phyloP scores from a whole-genome alignment of 1,140 invertebrate species.

The Heliothis subflexa region DNA sequence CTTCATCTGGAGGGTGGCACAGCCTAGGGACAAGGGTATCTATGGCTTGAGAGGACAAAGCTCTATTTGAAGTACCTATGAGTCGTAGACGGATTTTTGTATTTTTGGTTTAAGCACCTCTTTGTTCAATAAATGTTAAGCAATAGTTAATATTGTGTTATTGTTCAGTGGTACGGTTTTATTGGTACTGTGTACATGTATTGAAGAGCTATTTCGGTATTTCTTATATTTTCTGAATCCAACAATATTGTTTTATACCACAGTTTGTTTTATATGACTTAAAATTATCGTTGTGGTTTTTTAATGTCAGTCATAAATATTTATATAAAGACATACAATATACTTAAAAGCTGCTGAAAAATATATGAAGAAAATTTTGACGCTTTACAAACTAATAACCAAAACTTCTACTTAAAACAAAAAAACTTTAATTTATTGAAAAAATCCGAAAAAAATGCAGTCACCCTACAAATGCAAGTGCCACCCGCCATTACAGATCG shows the following conservation, averaged over 20 bases:
- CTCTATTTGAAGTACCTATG: slow-evolving; percentile 57
- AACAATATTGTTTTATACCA: too few species aligned
- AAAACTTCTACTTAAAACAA: background rate
- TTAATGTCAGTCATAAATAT: too few species aligned
- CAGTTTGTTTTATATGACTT: too few species aligned
- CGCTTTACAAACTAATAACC: too few species aligned
- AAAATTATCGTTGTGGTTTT: too few species aligned
- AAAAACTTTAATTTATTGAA: background rate
- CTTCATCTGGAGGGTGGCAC: slow-evolving; percentile 45
- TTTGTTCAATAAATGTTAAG: slow-evolving; percentile 17
- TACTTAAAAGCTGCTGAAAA: too few species aligned
- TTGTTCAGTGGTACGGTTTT: background rate
- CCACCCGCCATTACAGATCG: slow-evolving; percentile 57
- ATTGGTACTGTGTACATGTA: too few species aligned
- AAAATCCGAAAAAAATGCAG: slow-evolving; percentile 2
- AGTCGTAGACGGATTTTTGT: slow-evolving; percentile 51
- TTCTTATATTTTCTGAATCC: too few species aligned
- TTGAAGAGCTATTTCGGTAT: too few species aligned
- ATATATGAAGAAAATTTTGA: too few species aligned
- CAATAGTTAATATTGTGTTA: background rate
- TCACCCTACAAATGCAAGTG: slow-evolving; percentile 59
- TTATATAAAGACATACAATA: too few species aligned
- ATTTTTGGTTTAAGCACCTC: slow-evolving; percentile 19
- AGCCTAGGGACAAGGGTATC: slow-evolving; percentile 59
- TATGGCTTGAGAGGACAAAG: slow-evolving; percentile 54